Evolutionary conservation across 2,113 vertebrate genomes (phyloP).

Genomic region (Ptychochromis oligacanthus): DNA sequence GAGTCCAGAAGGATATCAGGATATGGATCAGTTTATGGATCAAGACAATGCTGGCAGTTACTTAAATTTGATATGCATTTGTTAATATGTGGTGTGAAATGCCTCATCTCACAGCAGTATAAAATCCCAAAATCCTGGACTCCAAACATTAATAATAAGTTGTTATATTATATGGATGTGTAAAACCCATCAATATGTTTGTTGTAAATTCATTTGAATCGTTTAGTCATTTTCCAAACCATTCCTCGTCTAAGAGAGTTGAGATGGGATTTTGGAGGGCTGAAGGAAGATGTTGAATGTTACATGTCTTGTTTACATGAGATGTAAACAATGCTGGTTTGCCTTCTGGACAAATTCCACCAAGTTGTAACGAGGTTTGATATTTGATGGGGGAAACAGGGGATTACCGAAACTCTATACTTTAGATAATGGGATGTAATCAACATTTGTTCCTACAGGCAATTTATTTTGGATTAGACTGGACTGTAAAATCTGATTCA

Average conservation of each 20-base stretch:
- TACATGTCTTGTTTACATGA: not conserved
- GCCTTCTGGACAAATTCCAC: not conserved
- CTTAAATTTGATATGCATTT: not conserved
- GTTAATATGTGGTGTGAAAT: not conserved
- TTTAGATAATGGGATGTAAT: not conserved
- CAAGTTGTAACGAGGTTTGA: not conserved
- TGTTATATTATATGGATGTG: not conserved
- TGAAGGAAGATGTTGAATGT: not conserved
- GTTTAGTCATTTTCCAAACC: too few species aligned
- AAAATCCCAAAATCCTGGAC: not conserved
- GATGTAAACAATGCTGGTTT: not conserved
- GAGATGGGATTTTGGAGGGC: not conserved
- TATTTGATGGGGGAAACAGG: not conserved
- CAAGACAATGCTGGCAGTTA: not conserved
- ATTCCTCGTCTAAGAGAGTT: not conserved
- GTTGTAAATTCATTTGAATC: too few species aligned
- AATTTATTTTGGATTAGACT: conserved; percentile 7
- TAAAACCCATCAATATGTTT: not conserved
- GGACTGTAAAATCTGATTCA: not conserved
- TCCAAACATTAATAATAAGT: too few species aligned
- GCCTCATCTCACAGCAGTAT: not conserved
- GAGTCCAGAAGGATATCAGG: too few species aligned
- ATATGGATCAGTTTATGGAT: too few species aligned
- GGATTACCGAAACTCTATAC: not conserved
- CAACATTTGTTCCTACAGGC: not conserved